Evolutionary conservation across 2,888 invertebrate genomes (phyloP).

Genomic region (Neoascia interrupta): DNA sequence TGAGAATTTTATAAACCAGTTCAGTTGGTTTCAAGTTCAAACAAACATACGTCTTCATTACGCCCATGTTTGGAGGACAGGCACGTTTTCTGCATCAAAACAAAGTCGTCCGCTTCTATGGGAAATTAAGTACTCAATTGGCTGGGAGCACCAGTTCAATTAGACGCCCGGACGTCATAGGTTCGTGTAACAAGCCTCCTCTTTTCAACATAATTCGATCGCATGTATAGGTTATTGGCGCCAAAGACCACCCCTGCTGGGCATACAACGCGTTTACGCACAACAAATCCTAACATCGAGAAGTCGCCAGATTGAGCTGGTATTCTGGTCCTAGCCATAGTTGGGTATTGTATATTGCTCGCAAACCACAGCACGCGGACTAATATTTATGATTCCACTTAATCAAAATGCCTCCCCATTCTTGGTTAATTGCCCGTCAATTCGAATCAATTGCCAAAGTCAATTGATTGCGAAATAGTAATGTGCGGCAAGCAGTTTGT

Average conservation of each 20-base stretch:
- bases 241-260: slow-evolving; percentile 45
- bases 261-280: slow-evolving; percentile 18
- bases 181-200: slow-evolving; percentile 10
- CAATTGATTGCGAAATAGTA: slow-evolving; percentile 60
- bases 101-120: no score
- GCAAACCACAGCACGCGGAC: slow-evolving; percentile 5
- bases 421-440: slow-evolving; percentile 68
- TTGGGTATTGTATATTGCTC: neutral
- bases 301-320: slow-evolving; percentile 42
- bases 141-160: slow-evolving; percentile 50
- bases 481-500: no score
- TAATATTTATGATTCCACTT: slow-evolving; percentile 60
- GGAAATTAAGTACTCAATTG: slow-evolving; percentile 45
- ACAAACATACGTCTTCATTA: no score
- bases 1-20: no score
- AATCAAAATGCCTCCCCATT: slow-evolving; percentile 64
- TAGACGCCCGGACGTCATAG: slow-evolving; percentile 47
- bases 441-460: slow-evolving; percentile 67
- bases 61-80: no score
- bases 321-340: slow-evolving; percentile 14
- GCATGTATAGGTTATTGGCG: slow-evolving; percentile 22
- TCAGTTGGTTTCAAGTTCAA: no score
- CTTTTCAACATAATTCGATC: slow-evolving; percentile 12
- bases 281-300: slow-evolving; percentile 49
- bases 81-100: no score